These are phyloP conservation scores for Macrophya alboannulata DNA, from an alignment of 2,888 invertebrate genomes.

Conservation along the genomic window DNA sequence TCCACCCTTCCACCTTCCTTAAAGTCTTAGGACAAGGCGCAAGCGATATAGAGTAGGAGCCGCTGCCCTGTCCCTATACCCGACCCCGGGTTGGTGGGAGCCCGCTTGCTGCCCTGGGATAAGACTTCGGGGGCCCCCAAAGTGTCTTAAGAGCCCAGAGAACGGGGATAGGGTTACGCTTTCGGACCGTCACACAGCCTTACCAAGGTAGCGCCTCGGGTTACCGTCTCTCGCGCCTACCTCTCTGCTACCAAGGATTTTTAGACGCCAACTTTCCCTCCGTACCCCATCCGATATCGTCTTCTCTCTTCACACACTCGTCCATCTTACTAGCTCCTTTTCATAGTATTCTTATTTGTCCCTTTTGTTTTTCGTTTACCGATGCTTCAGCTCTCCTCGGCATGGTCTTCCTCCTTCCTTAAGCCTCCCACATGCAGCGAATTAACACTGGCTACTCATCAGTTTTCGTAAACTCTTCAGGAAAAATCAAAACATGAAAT, in stretches of 20 bases:
- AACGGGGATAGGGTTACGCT: conserved; percentile 72
- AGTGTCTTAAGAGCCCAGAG: conserved; percentile 57
- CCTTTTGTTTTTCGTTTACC: not conserved
- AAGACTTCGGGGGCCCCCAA: conserved; percentile 55
- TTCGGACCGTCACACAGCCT: conserved; percentile 65
- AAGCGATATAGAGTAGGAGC: conserved; percentile 64
- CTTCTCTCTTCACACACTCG: conserved; percentile 16
- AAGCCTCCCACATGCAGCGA: not conserved
- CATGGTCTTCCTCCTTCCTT: not conserved
- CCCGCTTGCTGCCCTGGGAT: conserved; percentile 42
- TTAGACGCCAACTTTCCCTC: conserved; percentile 59
- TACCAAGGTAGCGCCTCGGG: conserved; percentile 71
- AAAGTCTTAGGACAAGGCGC: conserved; percentile 65
- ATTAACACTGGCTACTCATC: not conserved
- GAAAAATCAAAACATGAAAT: not conserved
- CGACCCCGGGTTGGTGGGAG: not conserved
- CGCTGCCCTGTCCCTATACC: not conserved
- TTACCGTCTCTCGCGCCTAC: conserved; percentile 72
- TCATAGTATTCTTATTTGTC: not conserved
- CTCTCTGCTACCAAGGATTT: conserved; percentile 73
- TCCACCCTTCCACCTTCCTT: conserved; percentile 58
- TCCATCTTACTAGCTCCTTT: conserved; percentile 1
- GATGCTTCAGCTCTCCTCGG: not conserved
- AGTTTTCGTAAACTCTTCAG: not conserved
- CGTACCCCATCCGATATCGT: not conserved